Evolutionary conservation across 2,113 vertebrate species (phyloP), one percentile per base, ranked within the genome.

Genomic region (Daphoenositta chrysoptera): DNA sequence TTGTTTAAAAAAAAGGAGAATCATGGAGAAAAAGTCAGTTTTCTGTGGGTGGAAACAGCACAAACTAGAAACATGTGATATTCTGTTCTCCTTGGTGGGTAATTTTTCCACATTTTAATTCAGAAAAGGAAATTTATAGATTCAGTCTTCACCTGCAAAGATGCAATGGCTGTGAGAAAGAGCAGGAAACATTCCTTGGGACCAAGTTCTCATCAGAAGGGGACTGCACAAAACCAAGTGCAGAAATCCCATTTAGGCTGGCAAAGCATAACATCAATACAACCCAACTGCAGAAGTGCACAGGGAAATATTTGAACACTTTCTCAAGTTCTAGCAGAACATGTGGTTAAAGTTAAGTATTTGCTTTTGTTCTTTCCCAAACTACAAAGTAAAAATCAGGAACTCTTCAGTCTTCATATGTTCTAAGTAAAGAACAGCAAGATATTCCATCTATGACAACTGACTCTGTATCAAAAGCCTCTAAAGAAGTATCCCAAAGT

Each of bases 331-430:
- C 42, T 35, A 64, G 69, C 2, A 7, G 69, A 91, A 48, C 91
- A 94, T 82, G 37, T 92, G 87, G 64, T 89, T 44, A 33, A 89
- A 89, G 28, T 94, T 94, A 94, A 91, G 12, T 9, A 35, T 76
- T 89, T 78, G 33, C 12, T 87, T 95, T 92, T 78, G 37, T 75
- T 92, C 83, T 90, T 75, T 84, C 15, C 33, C 4, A 0, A 68
- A 57, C 57, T 76, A 78, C 65, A 79, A 85, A 92, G 56, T 40
- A 63, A 63, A 1, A 22, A 83, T 57, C 8, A 35, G n/a, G 45
- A 31, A 2, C 8, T 60, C 24, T 61, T 86, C 45, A 50, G n/a
- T 30, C 40, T 81, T 73, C 47, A 7, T 28, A 14, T n/a, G 27
- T n/a, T 63, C n/a, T 57, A 28, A 22, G 6, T 30, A 56, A 91